Conservation (phyloP, 2,113 vertebrate species). For the Indicator indicator region DNA sequence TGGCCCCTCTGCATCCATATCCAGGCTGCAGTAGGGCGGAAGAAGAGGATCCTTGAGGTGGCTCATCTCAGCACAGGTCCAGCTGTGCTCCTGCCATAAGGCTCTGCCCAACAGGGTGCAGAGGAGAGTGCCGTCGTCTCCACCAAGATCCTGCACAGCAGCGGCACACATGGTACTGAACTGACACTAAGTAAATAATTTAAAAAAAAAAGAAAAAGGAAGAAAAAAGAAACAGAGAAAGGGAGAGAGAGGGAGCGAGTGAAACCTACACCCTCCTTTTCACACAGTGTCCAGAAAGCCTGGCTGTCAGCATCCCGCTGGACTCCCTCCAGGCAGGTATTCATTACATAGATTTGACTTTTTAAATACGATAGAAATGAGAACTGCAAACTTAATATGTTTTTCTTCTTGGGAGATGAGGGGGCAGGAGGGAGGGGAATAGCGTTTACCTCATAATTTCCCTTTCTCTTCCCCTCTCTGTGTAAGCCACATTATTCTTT, state of each 20-base stretch:
- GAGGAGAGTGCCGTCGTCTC: fast-evolving
- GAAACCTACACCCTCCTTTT: not conserved
- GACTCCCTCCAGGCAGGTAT: slow-evolving; percentile 49
- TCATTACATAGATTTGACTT: slow-evolving; percentile 61
- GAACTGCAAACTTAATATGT: slow-evolving; percentile 45
- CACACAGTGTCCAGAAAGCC: slow-evolving; percentile 24
- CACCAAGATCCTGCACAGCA: fast-evolving
- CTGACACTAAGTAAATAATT: not conserved
- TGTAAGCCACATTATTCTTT: slow-evolving; percentile 76
- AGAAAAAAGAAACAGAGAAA: not conserved
- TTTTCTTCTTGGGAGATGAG: slow-evolving; percentile 65
- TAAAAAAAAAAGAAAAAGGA: not conserved
- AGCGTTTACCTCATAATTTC: slow-evolving; percentile 76
- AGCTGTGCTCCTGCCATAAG: fast-evolving
- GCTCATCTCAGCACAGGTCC: fast-evolving
- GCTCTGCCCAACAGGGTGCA: fast-evolving
- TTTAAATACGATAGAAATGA: slow-evolving; percentile 51
- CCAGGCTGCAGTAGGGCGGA: not conserved
- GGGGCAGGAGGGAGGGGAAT: slow-evolving; percentile 51
- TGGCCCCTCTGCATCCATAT: fast-evolving
- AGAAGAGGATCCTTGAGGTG: not conserved
- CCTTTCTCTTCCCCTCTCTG: slow-evolving; percentile 65
- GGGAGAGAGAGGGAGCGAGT: not conserved
- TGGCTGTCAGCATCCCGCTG: not conserved
- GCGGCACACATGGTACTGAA: not conserved